phyloP scores from a whole-genome alignment of 2,797 vertebrate genomes.

The Ammospiza maritima region DNA sequence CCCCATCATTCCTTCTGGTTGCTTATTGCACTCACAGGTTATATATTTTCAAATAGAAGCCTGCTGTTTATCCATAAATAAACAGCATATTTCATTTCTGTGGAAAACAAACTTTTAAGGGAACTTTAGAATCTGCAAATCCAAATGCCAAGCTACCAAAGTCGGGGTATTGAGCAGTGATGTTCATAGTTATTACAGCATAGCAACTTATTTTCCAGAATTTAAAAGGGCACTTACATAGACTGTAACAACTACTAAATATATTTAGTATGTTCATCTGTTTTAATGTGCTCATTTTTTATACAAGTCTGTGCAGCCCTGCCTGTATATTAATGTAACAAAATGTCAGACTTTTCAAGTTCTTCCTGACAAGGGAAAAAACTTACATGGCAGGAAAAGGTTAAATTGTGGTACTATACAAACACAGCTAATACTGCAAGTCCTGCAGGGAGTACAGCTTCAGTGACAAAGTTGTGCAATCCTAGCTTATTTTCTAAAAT shows the following conservation, averaged over 20 bases:
- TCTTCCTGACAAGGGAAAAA: conserved; percentile 20
- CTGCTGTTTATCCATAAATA: background rate
- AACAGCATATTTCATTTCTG: background rate
- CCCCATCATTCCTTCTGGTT: background rate
- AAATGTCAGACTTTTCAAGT: conserved; percentile 3
- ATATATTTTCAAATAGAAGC: background rate
- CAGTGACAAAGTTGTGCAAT: background rate
- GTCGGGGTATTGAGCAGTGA: background rate
- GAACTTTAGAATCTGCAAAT: background rate
- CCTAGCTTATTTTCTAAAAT: background rate
- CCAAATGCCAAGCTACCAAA: background rate
- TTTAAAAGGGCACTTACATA: background rate
- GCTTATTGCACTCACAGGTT: background rate
- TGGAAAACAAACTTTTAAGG: background rate
- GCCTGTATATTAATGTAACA: background rate
- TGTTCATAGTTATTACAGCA: background rate
- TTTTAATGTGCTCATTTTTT: background rate
- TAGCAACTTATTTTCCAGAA: background rate
- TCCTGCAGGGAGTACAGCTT: background rate
- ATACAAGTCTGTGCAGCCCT: background rate
- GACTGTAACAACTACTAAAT: background rate
- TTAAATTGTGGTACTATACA: conserved; percentile 24
- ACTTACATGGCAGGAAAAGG: background rate
- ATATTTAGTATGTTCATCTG: background rate
- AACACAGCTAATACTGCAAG: background rate